These are phyloP conservation scores for Metellina segmentata DNA, from an alignment of 2,888 invertebrate genomes.

Conservation along the genomic window DNA sequence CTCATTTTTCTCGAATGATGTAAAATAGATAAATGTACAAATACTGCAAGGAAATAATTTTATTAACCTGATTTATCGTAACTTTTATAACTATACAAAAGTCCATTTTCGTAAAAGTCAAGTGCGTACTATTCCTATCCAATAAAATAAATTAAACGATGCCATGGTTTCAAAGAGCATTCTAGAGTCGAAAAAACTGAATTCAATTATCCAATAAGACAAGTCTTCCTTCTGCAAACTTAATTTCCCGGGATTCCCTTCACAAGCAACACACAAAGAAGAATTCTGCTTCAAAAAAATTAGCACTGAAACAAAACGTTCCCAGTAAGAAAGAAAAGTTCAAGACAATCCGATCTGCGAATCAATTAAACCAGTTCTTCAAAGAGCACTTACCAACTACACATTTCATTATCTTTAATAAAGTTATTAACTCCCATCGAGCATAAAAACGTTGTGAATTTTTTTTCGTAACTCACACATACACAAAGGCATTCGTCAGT, in stretches of 20 bases:
- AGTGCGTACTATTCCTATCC: too few species aligned
- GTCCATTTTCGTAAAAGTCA: too few species aligned
- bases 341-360: neutral
- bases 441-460: neutral
- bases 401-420: constrained; percentile 1
- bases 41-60: too few species aligned
- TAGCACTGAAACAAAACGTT: neutral
- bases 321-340: neutral
- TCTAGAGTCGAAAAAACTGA: neutral
- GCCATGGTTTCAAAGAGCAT: neutral
- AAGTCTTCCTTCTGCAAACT: neutral
- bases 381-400: neutral
- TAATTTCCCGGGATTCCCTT: neutral
- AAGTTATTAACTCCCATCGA: neutral
- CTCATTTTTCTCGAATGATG: too few species aligned
- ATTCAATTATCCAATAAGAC: neutral
- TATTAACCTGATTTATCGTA: too few species aligned
- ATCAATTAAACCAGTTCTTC: neutral
- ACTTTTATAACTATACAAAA: too few species aligned
- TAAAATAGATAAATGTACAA: too few species aligned
- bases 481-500: neutral
- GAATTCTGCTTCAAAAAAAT: neutral
- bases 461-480: neutral
- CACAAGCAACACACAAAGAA: neutral
- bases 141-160: too few species aligned